Conservation (phyloP, 1,140 invertebrate species). For the Sitobion miscanthi region DNA sequence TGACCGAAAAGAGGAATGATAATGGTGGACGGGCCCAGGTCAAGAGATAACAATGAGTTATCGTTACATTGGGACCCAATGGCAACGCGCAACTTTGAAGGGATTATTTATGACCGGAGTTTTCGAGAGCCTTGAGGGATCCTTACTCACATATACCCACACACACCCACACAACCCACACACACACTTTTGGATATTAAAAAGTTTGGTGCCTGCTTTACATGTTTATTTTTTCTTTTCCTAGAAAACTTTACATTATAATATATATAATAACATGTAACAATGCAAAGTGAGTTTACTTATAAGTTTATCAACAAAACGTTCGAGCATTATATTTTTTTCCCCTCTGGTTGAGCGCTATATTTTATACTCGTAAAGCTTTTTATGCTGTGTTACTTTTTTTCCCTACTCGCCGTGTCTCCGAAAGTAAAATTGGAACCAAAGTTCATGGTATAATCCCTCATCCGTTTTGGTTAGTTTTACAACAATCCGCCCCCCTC, state of each 20-base stretch:
- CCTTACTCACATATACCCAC: slow-evolving; percentile 25
- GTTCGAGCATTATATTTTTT: slow-evolving; percentile 41
- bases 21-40: slow-evolving; percentile 42
- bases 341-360: slow-evolving; percentile 15
- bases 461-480: slow-evolving; percentile 48
- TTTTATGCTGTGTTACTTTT: slow-evolving; percentile 45
- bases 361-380: slow-evolving; percentile 51
- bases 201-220: slow-evolving; percentile 51
- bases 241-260: slow-evolving; percentile 42
- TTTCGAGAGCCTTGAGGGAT: slow-evolving; percentile 56
- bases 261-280: slow-evolving; percentile 36
- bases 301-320: slow-evolving; percentile 55
- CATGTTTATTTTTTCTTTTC: slow-evolving; percentile 37
- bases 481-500: slow-evolving; percentile 8
- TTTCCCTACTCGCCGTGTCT: background rate
- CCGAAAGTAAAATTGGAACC: slow-evolving; percentile 37
- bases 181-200: slow-evolving; percentile 48
- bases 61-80: slow-evolving; percentile 51
- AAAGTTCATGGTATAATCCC: slow-evolving; percentile 45
- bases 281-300: slow-evolving; percentile 53
- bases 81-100: slow-evolving; percentile 51
- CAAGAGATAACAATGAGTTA: slow-evolving; percentile 57
- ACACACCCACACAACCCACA: background rate
- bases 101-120: slow-evolving; percentile 52
- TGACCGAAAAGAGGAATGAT: slow-evolving; percentile 55